phyloP scores from a whole-genome alignment of 53 echinoderm and acorn worm species.

The Holothuria leucospilota region DNA sequence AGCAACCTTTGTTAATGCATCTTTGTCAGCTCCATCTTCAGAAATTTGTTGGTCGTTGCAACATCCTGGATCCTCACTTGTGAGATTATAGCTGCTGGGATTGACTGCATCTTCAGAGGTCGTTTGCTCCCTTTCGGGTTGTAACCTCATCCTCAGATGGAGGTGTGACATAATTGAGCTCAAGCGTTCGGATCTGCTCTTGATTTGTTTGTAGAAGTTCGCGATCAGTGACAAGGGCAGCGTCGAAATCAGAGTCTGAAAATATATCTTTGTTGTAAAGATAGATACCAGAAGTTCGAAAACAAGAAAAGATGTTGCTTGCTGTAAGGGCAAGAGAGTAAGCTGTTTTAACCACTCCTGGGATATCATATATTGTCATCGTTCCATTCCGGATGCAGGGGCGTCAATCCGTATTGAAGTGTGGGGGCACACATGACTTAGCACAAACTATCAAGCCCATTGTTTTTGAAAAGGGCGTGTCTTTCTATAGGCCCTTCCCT shows the following conservation, averaged over 20 bases:
- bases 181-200: background rate
- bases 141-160: background rate
- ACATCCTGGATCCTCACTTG: background rate
- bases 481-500: too few species aligned
- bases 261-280: slow-evolving; percentile 9
- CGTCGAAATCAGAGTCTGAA: background rate
- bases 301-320: background rate
- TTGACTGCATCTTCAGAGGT: background rate
- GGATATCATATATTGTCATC: slow-evolving; percentile 15
- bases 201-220: background rate
- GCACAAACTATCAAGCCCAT: too few species aligned
- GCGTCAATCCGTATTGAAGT: too few species aligned
- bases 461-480: too few species aligned
- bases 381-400: too few species aligned
- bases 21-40: background rate
- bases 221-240: slow-evolving; percentile 28
- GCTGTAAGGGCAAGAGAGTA: background rate
- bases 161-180: background rate
- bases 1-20: background rate
- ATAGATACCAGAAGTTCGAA: background rate
- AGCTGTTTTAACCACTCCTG: slow-evolving; percentile 13
- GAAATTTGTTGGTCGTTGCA: background rate
- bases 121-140: background rate
- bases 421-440: too few species aligned
- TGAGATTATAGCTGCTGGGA: background rate